phyloP scores from a whole-genome alignment of 2,113 vertebrate species.

The Athene noctua region DNA sequence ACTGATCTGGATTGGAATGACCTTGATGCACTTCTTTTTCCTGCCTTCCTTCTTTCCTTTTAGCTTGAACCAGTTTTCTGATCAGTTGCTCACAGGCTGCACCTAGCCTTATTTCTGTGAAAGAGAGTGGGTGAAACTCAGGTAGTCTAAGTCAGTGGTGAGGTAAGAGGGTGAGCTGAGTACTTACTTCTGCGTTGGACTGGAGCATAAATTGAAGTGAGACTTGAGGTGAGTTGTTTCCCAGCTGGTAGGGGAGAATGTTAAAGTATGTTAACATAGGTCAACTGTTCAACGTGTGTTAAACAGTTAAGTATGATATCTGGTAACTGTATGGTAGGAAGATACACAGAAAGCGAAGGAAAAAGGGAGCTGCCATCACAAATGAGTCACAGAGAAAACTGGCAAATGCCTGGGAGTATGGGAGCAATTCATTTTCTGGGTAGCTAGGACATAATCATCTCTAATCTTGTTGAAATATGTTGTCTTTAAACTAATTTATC shows the following conservation, averaged over 20 bases:
- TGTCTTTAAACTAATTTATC: conserved; percentile 60
- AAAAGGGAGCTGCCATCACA: background rate
- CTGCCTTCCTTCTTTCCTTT: background rate
- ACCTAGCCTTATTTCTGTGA: background rate
- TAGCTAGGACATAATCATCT: background rate
- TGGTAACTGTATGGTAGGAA: background rate
- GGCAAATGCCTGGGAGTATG: background rate
- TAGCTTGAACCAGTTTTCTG: background rate
- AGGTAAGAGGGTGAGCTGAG: background rate
- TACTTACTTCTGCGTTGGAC: background rate
- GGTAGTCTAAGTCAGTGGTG: background rate
- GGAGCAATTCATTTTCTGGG: background rate
- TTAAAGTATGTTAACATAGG: background rate
- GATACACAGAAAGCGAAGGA: background rate
- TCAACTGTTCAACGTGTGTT: background rate
- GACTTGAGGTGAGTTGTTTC: background rate
- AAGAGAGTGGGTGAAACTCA: background rate
- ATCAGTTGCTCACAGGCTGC: background rate
- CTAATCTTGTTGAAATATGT: conserved; percentile 34
- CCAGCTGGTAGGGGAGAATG: background rate
- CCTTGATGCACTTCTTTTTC: background rate
- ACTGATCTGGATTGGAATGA: background rate
- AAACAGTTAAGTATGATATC: background rate
- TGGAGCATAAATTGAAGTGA: background rate
- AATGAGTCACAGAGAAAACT: background rate